Base-by-base conservation (phyloP, 2,888 invertebrate species). In the Cryptocheilus praepositus region DNA sequence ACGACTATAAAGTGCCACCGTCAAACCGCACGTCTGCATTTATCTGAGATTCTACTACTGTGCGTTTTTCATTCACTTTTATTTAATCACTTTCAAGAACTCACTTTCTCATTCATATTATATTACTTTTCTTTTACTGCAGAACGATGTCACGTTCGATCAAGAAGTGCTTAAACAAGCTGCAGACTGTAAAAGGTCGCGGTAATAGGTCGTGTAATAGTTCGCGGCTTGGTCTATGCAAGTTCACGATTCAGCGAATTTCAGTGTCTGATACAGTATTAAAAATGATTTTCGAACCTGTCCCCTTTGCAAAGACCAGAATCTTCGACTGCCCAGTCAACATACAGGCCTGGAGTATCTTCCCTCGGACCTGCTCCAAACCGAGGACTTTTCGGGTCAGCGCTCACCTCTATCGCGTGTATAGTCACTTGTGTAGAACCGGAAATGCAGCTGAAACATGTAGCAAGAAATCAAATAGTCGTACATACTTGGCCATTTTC, bases 291-390 rank as follows among this genome's bases (percentile, higher is more conserved):
- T 36, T 67, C 49, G 2, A 15, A 93, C 93, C 93, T 91, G 90
- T 96, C 96, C 45, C 95, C 95, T 81, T 94, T 92, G 80, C 92
- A 92, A 56, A 96, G 89, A 1, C 93, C 93, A 49, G 94, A 92
- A 77, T 94, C 93, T 79, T 96, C 96, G 4, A 94, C 90, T 0
- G 95, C 93, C 96, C 96, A 96, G 77, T 96, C 95, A 46, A 96
- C 92, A 85, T 91, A 93, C 19, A 93, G 90, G 13, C 95, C 93
- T 5, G 92, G 92, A 57, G 90, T 89, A 64, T 93, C 92, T 16
- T 93, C 92, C 64, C 92, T 91, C 16, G 92, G 91, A 0, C 93
- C 93, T 22, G 94, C 93, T 74, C 95, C 93, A 88, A 94, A 94
- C 69, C 93, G 93, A 0, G 94, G 91, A 86, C 93, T 93, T 75